A percentile compares a stretch with the other conserved stretches of the same genome.
These are phyloP conservation scores for Drosophila pegasa DNA, from an alignment of 2,888 invertebrate genomes.

Conservation along the genomic window DNA sequence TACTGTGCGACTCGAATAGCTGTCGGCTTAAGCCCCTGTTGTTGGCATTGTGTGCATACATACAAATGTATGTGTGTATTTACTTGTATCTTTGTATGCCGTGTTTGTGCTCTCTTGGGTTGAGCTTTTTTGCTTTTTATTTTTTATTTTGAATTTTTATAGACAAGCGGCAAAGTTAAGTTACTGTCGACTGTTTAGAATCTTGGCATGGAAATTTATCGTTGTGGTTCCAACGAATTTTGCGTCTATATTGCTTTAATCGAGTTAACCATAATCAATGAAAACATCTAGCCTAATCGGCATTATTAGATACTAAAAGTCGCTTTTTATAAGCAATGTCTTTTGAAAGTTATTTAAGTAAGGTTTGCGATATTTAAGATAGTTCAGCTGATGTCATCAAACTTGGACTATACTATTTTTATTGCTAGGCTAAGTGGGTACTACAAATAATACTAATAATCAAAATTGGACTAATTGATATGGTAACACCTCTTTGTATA, in stretches of 20 bases:
- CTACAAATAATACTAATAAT: too few relatives aligned
- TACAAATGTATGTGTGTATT: conserved; percentile 15
- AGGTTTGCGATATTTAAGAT: background rate
- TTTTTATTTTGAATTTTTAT: conserved; percentile 27
- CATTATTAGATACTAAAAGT: background rate
- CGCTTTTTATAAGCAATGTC: background rate
- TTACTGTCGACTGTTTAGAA: conserved; percentile 50
- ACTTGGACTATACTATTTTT: background rate
- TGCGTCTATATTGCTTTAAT: conserved; percentile 1
- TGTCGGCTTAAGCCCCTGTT: conserved; percentile 76
- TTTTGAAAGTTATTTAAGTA: background rate
- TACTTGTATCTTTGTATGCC: conserved; percentile 26
- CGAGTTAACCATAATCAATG: background rate
- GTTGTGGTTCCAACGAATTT: conserved; percentile 12
- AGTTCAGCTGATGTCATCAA: conserved; percentile 2
- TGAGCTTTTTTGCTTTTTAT: conserved; percentile 55
- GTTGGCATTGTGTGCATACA: conserved; percentile 32
- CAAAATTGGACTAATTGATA: background rate
- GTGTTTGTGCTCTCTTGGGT: conserved; percentile 40
- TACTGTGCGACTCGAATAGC: conserved; percentile 73
- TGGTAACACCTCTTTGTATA: background rate
- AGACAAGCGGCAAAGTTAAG: conserved; percentile 61
- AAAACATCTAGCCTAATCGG: background rate
- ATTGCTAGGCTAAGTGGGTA: background rate
- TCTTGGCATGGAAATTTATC: conserved; percentile 31